Evolutionary conservation across 2,797 vertebrate species (phyloP).

Genomic region (Semaprochilodus insignis): DNA sequence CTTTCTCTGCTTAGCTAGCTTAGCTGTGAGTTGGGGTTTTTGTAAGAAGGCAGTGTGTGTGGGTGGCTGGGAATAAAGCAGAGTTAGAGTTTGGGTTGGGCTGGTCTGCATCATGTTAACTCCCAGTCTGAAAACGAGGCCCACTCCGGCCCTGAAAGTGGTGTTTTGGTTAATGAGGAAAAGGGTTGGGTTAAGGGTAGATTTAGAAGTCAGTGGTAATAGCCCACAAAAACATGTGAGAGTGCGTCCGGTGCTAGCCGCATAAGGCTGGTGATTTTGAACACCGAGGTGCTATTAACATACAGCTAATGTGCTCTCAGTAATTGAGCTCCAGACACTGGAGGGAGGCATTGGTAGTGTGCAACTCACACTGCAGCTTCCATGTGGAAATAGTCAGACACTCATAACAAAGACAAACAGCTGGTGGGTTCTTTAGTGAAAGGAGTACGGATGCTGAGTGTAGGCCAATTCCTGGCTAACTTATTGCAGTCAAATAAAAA

Average conservation of each 20-base stretch:
- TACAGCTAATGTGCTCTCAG: slow-evolving; percentile 50
- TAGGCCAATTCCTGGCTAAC: neutral
- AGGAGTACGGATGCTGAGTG: neutral
- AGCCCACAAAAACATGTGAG: neutral
- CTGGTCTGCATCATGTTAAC: too few relatives aligned
- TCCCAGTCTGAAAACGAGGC: too few relatives aligned
- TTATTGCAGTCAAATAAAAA: neutral
- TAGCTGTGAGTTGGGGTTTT: too few relatives aligned
- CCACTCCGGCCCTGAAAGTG: too few relatives aligned
- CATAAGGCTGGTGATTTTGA: neutral
- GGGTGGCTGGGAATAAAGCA: too few relatives aligned
- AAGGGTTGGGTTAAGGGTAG: neutral
- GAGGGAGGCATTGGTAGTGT: slow-evolving; percentile 5
- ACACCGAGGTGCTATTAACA: slow-evolving; percentile 18
- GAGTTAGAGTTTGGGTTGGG: too few relatives aligned
- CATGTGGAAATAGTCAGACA: slow-evolving; percentile 30
- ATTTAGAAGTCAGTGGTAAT: neutral
- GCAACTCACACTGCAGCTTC: slow-evolving; percentile 15
- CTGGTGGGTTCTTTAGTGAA: neutral
- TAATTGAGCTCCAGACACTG: slow-evolving; percentile 53
- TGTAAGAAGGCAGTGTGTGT: too few relatives aligned
- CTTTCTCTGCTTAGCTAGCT: too few relatives aligned
- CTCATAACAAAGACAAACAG: slow-evolving; percentile 5
- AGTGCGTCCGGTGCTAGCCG: neutral
- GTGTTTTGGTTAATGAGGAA: neutral